Evolutionary conservation across 2,888 invertebrate species (phyloP), one percentile per base, ranked within the genome.

Genomic region (Pemphredon lugubris): DNA sequence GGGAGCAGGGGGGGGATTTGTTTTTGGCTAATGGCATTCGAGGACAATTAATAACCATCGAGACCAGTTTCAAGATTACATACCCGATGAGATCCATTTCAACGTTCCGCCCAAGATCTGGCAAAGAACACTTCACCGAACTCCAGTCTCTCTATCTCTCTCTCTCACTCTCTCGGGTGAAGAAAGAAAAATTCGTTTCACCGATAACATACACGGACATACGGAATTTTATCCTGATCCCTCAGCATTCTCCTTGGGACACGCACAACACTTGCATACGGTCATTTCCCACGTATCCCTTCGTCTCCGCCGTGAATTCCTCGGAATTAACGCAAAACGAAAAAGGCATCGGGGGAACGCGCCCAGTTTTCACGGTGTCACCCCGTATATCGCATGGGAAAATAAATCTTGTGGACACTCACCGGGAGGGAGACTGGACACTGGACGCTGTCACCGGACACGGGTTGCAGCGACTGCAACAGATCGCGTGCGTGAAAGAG

Each of bases 401-500:
- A 87, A 89, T 88, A 89, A 89, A 88, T 89, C 88, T 89, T 84
- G 85, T 75, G 87, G 85, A 86, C 86, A 87, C 86, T 88, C 85
- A 86, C 83, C 82, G 83, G 81, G 85, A 84, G 83, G 79, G 83
- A 82, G 86, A 86, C 83, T 84, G 86, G 87, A 86, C 84, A 86
- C 88, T 88, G 87, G 87, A 87, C 80, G 83, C 86, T 86, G 88
- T 88, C 88, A 88, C 87, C 87, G 88, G 87, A 89, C 88, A 88
- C 87, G 87, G 83, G 84, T 84, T 86, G 85, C 86, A 85, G 73
- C 86, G 85, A 87, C 86, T 86, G 85, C 85, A 85, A 87, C 88
- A 85, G 86, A 88, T 87, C 87, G 87, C 88, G 88, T 86, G 87
- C 86, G 86, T 85, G 87, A 85, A 87, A 86, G 88, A 87, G 84